Evolutionary conservation across 35 echinoderm and acorn worm species (phyloP).

Genomic region (Strongylocentrotus purpuratus): DNA sequence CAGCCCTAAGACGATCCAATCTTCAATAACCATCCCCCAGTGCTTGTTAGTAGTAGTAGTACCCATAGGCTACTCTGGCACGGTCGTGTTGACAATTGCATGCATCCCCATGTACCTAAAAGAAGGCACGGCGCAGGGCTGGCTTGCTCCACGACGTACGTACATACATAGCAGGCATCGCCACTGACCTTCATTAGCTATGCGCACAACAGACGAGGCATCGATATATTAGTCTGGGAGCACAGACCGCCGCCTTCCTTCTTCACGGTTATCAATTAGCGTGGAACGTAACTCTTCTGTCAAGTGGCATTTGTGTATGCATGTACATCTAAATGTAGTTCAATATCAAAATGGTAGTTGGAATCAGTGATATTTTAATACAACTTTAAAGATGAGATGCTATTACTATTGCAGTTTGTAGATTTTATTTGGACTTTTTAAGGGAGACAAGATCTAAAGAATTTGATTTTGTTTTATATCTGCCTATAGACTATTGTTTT

Average conservation of each 20-base stretch:
- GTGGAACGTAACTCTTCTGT: not conserved
- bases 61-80: conserved; percentile 6
- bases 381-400: not conserved
- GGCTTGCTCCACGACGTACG: not conserved
- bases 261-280: not conserved
- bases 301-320: not conserved
- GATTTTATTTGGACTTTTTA: not conserved
- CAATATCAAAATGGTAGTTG: not conserved
- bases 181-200: conserved; percentile 27
- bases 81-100: conserved; percentile 28
- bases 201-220: conserved; percentile 20
- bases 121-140: not conserved
- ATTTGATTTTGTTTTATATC: not conserved
- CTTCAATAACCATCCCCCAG: not conserved
- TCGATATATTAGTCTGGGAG: conserved; percentile 25
- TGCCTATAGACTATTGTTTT: not conserved
- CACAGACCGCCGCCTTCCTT: not conserved
- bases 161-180: not conserved
- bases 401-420: not conserved
- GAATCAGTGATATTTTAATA: not conserved
- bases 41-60: conserved; percentile 5
- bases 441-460: not conserved
- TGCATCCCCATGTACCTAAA: conserved; percentile 24
- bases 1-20: not conserved
- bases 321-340: not conserved